Conservation (phyloP, 2,888 invertebrate species). For the Opisthograptis luteolata region DNA sequence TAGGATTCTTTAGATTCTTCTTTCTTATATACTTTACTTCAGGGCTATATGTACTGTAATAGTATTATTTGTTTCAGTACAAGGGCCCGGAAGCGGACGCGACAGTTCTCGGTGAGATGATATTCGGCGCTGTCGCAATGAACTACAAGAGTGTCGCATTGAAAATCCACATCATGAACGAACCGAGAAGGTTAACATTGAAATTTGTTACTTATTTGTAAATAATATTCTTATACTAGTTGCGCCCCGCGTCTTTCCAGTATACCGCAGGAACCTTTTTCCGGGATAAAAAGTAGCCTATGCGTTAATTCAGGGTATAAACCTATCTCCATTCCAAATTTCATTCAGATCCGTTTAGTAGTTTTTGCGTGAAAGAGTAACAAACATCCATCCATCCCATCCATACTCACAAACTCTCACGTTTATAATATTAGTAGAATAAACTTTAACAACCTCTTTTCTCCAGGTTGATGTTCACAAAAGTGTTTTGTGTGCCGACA, state of each 20-base stretch:
- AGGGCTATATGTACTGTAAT: background rate
- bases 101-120: slow-evolving; percentile 93
- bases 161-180: slow-evolving; percentile 90
- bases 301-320: no score
- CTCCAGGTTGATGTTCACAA: slow-evolving; percentile 83
- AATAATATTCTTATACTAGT: no score
- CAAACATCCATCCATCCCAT: no score
- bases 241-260: no score
- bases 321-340: no score
- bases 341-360: no score
- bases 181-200: slow-evolving; percentile 81
- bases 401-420: no score
- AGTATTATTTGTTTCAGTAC: slow-evolving; percentile 75
- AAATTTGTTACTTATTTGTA: slow-evolving; percentile 20
- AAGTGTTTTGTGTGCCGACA: slow-evolving; percentile 85
- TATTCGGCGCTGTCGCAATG: slow-evolving; percentile 96
- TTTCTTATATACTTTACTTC: background rate
- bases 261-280: no score
- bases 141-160: slow-evolving; percentile 93
- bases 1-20: no score
- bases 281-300: no score
- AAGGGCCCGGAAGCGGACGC: slow-evolving; percentile 88
- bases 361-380: no score
- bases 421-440: no score
- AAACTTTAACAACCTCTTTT: background rate